Evolutionary conservation across 2,113 vertebrate genomes (phyloP), one percentile per base, ranked within the genome.

Genomic region (Tupaia tana): DNA sequence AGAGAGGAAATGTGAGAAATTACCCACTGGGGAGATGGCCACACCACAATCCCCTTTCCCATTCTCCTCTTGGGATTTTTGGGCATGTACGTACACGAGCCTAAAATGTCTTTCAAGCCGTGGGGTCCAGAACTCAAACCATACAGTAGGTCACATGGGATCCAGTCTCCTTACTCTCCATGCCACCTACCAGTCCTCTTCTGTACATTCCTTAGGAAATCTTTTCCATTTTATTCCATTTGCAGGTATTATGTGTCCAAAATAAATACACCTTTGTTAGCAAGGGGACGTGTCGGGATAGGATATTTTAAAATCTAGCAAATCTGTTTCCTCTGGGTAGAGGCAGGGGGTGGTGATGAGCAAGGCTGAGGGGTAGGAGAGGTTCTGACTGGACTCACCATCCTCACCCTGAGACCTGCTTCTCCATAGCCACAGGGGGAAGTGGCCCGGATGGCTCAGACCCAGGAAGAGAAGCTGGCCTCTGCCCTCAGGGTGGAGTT

Each of bases 401-500:
- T 7, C 20, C 70, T 96, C 91, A 92, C n/a, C 22, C 34, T 22
- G 27, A 83, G 27, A n/a, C 43, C 75, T 91, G 70, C 34, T 59
- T 95, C 75, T 96, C 27, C 96, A 25, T 86, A 97, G 96, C 98
- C 98, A 73, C 98, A 99, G 96, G 97, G 97, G 0, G 98, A 98
- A 73, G 93, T 96, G 2, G 95, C 96, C 31, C 97, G 97, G 43
- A 96, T 97, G 2, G 92, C 98, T n/a, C 96, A 98, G 97, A 99
- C 98, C 95, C 98, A 98, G 14, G 99, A 99, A 71, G 99, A 99
- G 87, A 98, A 99, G 98, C 95, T 99, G 97, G 98, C 99, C 14
- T 99, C 99, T 91, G 91, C 97, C 2, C 98, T 99, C 96, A 99
- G 99, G 97, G 96, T 98, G 0, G 99, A 99, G 91, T 98, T 99